Evolutionary conservation across 2,888 invertebrate genomes (phyloP).

Genomic region (Philonicus albiceps): DNA sequence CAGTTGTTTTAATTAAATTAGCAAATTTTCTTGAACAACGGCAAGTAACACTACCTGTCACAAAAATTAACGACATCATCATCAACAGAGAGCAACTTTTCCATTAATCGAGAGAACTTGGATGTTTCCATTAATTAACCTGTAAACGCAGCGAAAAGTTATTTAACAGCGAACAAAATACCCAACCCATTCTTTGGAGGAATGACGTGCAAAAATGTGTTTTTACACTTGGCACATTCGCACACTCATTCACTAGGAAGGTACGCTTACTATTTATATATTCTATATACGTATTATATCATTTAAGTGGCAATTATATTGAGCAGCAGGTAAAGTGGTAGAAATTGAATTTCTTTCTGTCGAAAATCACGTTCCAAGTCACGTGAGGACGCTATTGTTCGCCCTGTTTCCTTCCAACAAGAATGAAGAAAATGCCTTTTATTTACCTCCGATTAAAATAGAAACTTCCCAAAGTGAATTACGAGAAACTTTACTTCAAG

Average conservation of each 20-base stretch:
- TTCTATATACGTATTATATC: neutral
- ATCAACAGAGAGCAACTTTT: slow-evolving; percentile 6
- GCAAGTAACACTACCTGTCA: neutral
- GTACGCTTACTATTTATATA: neutral
- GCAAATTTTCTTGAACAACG: neutral
- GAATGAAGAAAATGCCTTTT: neutral
- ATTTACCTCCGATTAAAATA: neutral
- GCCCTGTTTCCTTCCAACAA: neutral
- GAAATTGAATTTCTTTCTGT: neutral
- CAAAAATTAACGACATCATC: slow-evolving; percentile 17
- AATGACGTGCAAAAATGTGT: neutral
- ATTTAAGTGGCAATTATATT: neutral
- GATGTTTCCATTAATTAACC: neutral
- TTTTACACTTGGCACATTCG: neutral
- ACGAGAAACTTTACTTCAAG: neutral
- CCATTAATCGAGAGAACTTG: slow-evolving; percentile 5
- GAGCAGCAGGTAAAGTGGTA: neutral
- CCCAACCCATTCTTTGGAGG: neutral
- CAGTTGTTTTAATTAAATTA: neutral
- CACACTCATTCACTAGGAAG: neutral
- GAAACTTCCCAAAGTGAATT: neutral
- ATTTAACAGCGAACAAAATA: neutral
- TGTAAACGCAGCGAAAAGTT: neutral
- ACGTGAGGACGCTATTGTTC: neutral
- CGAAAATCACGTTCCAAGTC: neutral